A percentile compares a stretch with the other conserved stretches of the same genome.
These are phyloP conservation scores for Leptopterna dolabrata DNA, from an alignment of 2,888 invertebrate genomes.

Conservation along the genomic window DNA sequence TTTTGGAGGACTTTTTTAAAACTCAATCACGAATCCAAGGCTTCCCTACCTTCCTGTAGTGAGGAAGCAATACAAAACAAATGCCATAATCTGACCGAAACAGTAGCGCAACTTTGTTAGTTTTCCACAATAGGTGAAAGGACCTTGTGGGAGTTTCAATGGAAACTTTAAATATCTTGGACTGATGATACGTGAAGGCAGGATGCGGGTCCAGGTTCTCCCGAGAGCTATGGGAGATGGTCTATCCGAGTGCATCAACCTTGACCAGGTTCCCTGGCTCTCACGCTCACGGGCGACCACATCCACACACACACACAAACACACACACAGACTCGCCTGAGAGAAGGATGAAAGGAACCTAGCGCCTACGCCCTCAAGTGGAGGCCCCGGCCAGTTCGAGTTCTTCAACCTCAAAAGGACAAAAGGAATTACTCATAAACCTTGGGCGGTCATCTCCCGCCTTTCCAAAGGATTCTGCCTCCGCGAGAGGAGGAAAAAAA, in stretches of 20 bases:
- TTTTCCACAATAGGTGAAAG: too few relatives aligned
- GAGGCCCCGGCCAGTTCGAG: background rate
- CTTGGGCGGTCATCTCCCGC: background rate
- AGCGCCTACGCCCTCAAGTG: constrained; percentile 42
- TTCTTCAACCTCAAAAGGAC: constrained; percentile 10
- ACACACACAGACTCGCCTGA: background rate
- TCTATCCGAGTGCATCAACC: constrained; percentile 47
- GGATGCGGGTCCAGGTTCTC: background rate
- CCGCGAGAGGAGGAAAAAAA: background rate
- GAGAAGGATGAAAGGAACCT: background rate
- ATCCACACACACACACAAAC: background rate
- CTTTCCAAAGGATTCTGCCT: background rate
- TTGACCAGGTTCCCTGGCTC: constrained; percentile 48
- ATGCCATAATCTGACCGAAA: too few relatives aligned
- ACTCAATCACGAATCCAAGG: too few relatives aligned
- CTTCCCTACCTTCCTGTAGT: too few relatives aligned
- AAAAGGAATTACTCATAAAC: constrained; percentile 30
- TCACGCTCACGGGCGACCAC: constrained; percentile 20
- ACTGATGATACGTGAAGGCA: background rate
- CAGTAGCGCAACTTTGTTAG: too few relatives aligned
- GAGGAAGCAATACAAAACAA: too few relatives aligned
- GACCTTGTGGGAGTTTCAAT: too few relatives aligned
- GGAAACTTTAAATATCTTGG: background rate
- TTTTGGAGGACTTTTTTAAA: too few relatives aligned
- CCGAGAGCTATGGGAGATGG: constrained; percentile 38